phyloP scores from a whole-genome alignment of 2,113 vertebrate species.

The Anseranas semipalmata region DNA sequence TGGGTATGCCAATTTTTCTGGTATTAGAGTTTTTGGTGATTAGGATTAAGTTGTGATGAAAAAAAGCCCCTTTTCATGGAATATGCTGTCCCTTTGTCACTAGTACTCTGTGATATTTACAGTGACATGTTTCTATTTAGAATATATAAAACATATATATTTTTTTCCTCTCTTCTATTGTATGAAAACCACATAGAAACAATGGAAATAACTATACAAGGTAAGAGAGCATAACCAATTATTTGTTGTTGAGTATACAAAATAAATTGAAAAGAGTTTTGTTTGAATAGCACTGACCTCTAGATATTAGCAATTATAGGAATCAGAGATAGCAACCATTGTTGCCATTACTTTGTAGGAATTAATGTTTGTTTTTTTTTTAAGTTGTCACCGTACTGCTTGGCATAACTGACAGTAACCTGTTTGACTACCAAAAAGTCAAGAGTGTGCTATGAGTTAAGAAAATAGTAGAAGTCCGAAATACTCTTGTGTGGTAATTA shows the following conservation, averaged over 20 bases:
- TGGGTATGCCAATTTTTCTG: background rate
- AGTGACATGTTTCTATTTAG: background rate
- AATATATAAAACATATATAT: background rate
- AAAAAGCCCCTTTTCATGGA: background rate
- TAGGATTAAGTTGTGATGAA: background rate
- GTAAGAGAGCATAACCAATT: background rate
- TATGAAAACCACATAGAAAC: background rate
- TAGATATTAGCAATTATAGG: background rate
- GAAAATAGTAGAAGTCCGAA: background rate
- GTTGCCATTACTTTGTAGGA: background rate
- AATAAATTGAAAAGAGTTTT: background rate
- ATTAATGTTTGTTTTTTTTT: background rate
- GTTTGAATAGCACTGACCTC: background rate
- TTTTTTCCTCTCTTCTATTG: accelerated
- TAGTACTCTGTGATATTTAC: background rate
- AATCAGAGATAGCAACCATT: accelerated
- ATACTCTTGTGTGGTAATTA: background rate
- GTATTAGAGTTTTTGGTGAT: background rate
- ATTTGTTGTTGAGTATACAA: background rate
- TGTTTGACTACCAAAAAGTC: background rate
- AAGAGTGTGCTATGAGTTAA: background rate
- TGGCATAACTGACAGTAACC: background rate
- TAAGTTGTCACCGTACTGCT: background rate
- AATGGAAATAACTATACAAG: background rate
- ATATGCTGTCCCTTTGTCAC: background rate